phyloP scores from a whole-genome alignment of 2,797 vertebrate genomes.

The Pogonophryne albipinna region DNA sequence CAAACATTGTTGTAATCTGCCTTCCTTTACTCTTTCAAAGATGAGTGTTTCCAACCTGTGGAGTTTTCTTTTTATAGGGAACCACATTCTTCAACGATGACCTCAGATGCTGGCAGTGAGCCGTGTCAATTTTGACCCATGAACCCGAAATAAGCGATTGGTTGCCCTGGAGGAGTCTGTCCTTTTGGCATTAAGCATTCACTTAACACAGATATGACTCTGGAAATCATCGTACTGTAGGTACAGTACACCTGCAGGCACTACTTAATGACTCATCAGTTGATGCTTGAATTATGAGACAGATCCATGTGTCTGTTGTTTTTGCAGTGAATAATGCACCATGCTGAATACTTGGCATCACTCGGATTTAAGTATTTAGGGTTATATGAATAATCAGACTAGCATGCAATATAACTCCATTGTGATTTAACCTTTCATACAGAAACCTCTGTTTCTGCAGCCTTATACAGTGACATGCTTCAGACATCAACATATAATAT shows the following conservation, averaged over 20 bases:
- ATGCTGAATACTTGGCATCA: conserved; percentile 15
- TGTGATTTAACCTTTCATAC: neutral
- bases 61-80: conserved; percentile 26
- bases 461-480: conserved; percentile 4
- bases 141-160: conserved; percentile 32
- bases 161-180: conserved; percentile 30
- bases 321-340: conserved; percentile 1
- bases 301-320: conserved; percentile 31
- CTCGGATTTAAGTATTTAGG: conserved; percentile 25
- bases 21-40: neutral
- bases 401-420: neutral
- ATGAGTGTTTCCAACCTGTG: conserved; percentile 31
- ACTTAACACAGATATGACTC: conserved; percentile 31
- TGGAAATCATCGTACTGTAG: conserved; percentile 19
- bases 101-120: conserved; percentile 40
- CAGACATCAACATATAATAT: conserved; percentile 12
- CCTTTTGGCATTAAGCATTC: conserved; percentile 32
- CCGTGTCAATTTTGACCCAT: conserved; percentile 30
- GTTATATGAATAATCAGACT: neutral
- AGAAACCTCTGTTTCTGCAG: neutral
- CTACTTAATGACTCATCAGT: conserved; percentile 51
- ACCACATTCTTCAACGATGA: conserved; percentile 36
- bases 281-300: conserved; percentile 47
- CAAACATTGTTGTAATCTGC: neutral
- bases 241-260: conserved; percentile 40